A percentile compares a stretch with the other conserved stretches of the same genome.
These are phyloP conservation scores for Nothoprocta perdicaria DNA, from an alignment of 2,113 vertebrate genomes.

Conservation along the genomic window DNA sequence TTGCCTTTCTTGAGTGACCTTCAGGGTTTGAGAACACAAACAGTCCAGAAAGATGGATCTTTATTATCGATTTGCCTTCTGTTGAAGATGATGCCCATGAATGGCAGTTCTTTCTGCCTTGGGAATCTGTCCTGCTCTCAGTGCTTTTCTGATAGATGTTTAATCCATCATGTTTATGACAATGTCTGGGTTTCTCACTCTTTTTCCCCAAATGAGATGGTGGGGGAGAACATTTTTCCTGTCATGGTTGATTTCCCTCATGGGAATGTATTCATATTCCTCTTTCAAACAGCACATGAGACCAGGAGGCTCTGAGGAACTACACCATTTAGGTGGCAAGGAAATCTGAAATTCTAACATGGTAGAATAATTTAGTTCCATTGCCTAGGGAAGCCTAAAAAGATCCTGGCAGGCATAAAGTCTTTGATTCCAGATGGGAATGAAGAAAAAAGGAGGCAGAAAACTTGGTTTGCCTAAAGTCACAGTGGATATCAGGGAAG, in stretches of 20 bases:
- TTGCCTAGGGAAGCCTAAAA: background rate
- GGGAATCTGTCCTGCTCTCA: background rate
- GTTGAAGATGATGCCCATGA: background rate
- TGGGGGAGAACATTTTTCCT: fast-evolving
- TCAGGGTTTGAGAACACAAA: background rate
- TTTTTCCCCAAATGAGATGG: fast-evolving
- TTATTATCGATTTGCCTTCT: fast-evolving
- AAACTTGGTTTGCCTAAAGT: background rate
- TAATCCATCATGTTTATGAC: background rate
- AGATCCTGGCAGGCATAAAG: background rate
- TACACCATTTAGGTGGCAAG: background rate
- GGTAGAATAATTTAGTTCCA: background rate
- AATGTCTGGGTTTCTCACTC: background rate
- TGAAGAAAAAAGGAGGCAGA: background rate
- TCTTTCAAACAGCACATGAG: background rate
- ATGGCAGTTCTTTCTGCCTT: background rate
- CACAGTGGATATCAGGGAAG: background rate
- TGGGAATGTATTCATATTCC: background rate
- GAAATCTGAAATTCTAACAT: background rate
- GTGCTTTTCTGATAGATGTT: background rate
- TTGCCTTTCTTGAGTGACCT: background rate
- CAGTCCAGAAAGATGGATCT: background rate
- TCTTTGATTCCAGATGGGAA: background rate
- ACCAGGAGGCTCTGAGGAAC: background rate
- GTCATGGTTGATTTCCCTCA: background rate